phyloP scores from a whole-genome alignment of 92 coral and sea anemone species.

The Palythoa caribaeorum region DNA sequence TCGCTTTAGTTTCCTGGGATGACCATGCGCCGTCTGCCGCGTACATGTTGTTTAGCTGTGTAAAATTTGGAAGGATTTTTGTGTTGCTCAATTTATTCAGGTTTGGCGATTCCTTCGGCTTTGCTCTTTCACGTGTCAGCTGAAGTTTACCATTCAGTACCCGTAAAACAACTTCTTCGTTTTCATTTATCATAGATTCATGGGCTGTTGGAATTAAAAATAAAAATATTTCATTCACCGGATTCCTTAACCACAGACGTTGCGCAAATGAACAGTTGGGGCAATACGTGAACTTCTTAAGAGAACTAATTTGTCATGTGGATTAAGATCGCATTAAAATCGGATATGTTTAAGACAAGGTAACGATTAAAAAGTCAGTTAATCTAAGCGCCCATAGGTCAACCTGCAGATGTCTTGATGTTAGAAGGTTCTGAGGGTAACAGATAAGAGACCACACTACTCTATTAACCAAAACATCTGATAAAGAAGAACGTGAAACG shows the following conservation, averaged over 20 bases:
- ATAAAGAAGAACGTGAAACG: not conserved
- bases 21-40: constrained; percentile 38
- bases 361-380: constrained; percentile 4
- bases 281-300: not conserved
- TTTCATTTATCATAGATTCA: constrained; percentile 11
- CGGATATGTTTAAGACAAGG: not conserved
- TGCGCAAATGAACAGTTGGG: not conserved
- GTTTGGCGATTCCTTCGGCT: not conserved
- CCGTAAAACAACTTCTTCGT: constrained; percentile 31
- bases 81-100: constrained; percentile 17
- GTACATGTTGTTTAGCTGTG: constrained; percentile 23
- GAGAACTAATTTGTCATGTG: constrained; percentile 25
- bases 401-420: not conserved
- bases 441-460: not conserved
- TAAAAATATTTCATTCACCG: not conserved
- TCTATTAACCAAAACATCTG: not conserved
- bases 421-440: not conserved
- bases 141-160: constrained; percentile 40
- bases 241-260: not conserved
- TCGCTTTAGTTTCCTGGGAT: not conserved
- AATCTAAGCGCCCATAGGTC: constrained; percentile 11
- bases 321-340: constrained; percentile 8
- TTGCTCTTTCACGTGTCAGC: constrained; percentile 14
- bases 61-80: not conserved
- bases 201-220: not conserved